Base-by-base conservation (phyloP, 2,113 vertebrate genomes). In the Aythya baeri region DNA sequence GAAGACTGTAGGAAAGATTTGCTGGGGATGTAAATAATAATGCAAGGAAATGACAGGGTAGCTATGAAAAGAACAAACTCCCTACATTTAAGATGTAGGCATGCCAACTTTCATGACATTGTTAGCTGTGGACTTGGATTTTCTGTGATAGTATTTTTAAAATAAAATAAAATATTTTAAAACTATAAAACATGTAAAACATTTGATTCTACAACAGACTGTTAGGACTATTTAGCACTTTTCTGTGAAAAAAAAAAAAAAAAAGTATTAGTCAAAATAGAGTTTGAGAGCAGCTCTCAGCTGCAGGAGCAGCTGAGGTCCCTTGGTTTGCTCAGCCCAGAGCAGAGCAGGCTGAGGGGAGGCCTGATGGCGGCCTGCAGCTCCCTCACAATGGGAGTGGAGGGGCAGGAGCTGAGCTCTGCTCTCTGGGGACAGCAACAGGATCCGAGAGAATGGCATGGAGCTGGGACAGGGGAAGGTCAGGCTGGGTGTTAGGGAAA, bases 181-280 rank as follows among this genome's bases (percentile, higher is more conserved):
- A 85, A 78, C 78, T 17, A 55, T 2, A 17, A 75, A 86, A 5
- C 8, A 55, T 34, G 52, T 21, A 4, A 70, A 85, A 44, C 23
- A 46, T 81, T 55, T 7, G 5, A 44, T 36, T 34, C n/a, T 49
- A 57, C 70, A 63, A 13, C 7, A 27, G 4, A 0, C 0, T 16
- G 9, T 50, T 76, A n/a, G 63, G 25, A 55, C 67, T 79, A 34
- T 46, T 49, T 52, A 84, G 15, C 27, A 16, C 20, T 71, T 73
- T 66, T n/a, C 14, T 86, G 17, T 86, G 25, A 26, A 11, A 41
- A 41, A 41, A 41, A 41, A 41, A 41, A n/a, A 41, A 41, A 41
- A n/a, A 12, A 41, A 21, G 1, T 32, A 2, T 1, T 29, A 52
- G 44, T n/a, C 38, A 83, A 65, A 59, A 54, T 50, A 12, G 49